These are phyloP conservation scores for Caenorhabditis macrosperma DNA, from an alignment of 2,888 invertebrate genomes.

Conservation along the genomic window DNA sequence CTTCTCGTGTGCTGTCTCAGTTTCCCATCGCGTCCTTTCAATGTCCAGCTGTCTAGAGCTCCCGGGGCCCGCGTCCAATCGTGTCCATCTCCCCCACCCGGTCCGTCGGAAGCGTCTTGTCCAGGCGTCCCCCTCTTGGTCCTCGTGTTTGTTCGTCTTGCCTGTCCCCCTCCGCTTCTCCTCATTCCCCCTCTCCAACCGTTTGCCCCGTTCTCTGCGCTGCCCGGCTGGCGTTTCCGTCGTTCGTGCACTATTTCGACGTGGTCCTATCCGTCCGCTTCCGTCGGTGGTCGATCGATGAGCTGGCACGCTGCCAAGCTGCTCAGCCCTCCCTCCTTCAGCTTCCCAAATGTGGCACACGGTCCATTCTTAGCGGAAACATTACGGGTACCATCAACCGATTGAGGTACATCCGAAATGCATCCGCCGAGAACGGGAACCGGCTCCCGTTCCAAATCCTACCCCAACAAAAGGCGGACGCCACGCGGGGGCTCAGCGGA, in stretches of 20 bases:
- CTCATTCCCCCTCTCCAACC: too few species aligned
- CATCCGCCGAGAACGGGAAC: slow-evolving; percentile 43
- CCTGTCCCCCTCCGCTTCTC: background rate
- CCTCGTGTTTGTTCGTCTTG: background rate
- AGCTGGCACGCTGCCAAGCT: slow-evolving; percentile 25
- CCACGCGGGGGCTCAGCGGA: slow-evolving; percentile 53
- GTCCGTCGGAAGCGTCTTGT: too few species aligned
- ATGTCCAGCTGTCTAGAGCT: too few species aligned
- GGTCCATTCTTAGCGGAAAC: slow-evolving; percentile 53
- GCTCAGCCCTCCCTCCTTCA: background rate
- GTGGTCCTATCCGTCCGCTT: background rate
- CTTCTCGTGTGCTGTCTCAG: background rate
- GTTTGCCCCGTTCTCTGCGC: background rate
- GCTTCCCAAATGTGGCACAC: background rate
- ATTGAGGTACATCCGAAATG: slow-evolving; percentile 43
- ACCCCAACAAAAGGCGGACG: background rate
- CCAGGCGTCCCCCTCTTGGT: background rate
- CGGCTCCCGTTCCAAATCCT: slow-evolving; percentile 24
- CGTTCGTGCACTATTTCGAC: background rate
- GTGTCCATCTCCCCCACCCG: background rate
- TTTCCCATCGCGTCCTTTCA: too few species aligned
- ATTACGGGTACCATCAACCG: slow-evolving; percentile 53
- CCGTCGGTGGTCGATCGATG: background rate
- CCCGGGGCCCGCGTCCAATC: too few species aligned
- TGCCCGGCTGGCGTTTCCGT: background rate